Evolutionary conservation across 53 echinoderm and acorn worm species (phyloP), one percentile per base, ranked within the genome.

Genomic region (Echinometra lucunter): DNA sequence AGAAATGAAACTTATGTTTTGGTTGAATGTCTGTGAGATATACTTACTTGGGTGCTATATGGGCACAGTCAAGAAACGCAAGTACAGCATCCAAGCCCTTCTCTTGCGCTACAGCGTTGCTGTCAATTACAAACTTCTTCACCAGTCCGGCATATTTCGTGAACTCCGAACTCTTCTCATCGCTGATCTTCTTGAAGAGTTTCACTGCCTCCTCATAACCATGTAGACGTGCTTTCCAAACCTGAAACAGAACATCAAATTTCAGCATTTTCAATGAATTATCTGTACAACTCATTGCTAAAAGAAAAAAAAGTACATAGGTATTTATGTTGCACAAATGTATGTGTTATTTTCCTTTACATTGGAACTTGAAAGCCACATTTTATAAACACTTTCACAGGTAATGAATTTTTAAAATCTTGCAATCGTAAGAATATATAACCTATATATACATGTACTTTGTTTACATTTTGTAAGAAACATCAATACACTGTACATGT

Each of bases 31-130:
- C n/a, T n/a, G n/a, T 69, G 69, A 69, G 32, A 9, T 12, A 23
- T 56, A 69, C 97, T 95, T 94, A 98, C 98, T 96, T 98, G 38
- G 97, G 98, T 38, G 98, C 98, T 23, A 96, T 27, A 47, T 97
- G 96, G 5, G 98, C 98, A 91, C 96, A 96, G 11, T 96, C 95
- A 42, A 95, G 92, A 90, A 94, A 98, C 7, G 97, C 97, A 88
- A 97, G 90, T 40, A 97, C 97, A 12, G 97, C 98, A 93, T 98
- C 98, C 80, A 98, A 38, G 12, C 98, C 98, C 56, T 98, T 98
- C 94, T 98, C 98, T 74, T 98, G 98, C 8, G 98, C 98, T 47
- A 98, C 98, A 1, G 98, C 98, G 94, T 98, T 98, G 58, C 95
- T 95, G 89, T 98, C 98, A 40, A 91, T 96, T 17, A 97, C 98